Conservation (phyloP, 2,797 vertebrate species). For the Schizopygopsis pylzovi region DNA sequence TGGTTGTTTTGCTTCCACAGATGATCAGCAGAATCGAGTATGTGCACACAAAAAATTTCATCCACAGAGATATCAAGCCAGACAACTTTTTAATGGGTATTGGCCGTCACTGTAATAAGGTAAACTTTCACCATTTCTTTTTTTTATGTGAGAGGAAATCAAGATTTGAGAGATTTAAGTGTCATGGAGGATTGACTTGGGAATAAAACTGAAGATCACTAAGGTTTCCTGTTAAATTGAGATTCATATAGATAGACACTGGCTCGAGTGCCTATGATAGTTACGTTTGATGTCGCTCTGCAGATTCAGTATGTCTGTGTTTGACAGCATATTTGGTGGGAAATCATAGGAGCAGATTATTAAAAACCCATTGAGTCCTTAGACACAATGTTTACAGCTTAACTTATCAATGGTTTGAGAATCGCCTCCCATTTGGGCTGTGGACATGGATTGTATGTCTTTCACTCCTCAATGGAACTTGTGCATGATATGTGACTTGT, state of each 20-base stretch:
- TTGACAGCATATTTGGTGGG: background rate
- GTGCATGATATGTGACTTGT: conserved; percentile 60
- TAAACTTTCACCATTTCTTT: conserved; percentile 73
- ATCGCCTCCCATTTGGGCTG: conserved; percentile 20
- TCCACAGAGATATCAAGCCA: conserved; percentile 99
- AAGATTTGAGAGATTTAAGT: background rate
- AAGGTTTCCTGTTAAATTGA: conserved; percentile 6
- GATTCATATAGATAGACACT: conserved; percentile 1
- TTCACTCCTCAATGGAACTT: conserved; percentile 50
- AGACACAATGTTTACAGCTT: conserved; percentile 39
- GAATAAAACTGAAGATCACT: conserved; percentile 14
- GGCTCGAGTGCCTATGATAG: conserved; percentile 22
- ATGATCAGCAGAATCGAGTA: conserved; percentile 99
- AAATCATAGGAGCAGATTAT: background rate
- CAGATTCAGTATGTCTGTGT: conserved; percentile 7
- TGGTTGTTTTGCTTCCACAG: conserved; percentile 72
- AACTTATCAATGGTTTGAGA: conserved; percentile 25
- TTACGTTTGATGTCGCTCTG: conserved; percentile 24
- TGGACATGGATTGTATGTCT: conserved; percentile 43
- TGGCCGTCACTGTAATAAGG: conserved; percentile 99
- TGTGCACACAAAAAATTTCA: conserved; percentile 99
- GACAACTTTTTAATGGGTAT: conserved; percentile 99
- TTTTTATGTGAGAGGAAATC: background rate
- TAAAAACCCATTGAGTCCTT: conserved; percentile 8
- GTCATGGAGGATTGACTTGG: conserved; percentile 7